A percentile compares a stretch with the other conserved stretches of the same genome.
These are phyloP conservation scores for Diglossa cyanea DNA, from an alignment of 2,797 vertebrate genomes.

Conservation along the genomic window DNA sequence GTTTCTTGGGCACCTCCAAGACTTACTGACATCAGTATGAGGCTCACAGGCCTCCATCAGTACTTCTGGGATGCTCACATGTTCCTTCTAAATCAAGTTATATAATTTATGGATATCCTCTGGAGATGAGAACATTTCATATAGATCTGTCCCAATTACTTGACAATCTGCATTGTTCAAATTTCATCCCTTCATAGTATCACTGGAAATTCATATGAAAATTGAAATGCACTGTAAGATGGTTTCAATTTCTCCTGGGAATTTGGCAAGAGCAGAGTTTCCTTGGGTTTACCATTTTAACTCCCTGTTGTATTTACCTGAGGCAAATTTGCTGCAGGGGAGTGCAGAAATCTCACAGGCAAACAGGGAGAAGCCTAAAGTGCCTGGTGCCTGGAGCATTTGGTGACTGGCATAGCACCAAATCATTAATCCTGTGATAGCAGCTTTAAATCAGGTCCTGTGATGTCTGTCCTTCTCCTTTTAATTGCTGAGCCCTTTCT, in stretches of 20 bases:
- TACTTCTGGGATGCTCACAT: neutral
- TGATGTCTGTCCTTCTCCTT: neutral
- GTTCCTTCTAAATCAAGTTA: neutral
- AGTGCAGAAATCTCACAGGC: neutral
- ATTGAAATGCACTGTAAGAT: neutral
- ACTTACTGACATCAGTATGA: neutral
- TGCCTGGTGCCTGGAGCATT: neutral
- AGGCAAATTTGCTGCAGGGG: neutral
- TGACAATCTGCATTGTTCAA: neutral
- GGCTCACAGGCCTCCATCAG: neutral
- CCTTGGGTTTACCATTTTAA: neutral
- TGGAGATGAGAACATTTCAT: neutral
- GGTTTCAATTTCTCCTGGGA: slow-evolving; percentile 10
- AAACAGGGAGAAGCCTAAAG: fast-evolving
- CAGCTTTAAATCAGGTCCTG: neutral
- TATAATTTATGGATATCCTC: neutral
- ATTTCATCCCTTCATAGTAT: neutral
- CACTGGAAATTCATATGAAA: slow-evolving; percentile 32
- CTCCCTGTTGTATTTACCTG: neutral
- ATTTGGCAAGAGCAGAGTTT: neutral
- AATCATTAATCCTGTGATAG: neutral
- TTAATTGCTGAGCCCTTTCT: neutral
- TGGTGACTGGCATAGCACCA: neutral
- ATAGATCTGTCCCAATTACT: slow-evolving; percentile 12
- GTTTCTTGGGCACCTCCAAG: neutral